phyloP scores from a whole-genome alignment of 2,888 invertebrate genomes.

The Microplitis deprimator region DNA sequence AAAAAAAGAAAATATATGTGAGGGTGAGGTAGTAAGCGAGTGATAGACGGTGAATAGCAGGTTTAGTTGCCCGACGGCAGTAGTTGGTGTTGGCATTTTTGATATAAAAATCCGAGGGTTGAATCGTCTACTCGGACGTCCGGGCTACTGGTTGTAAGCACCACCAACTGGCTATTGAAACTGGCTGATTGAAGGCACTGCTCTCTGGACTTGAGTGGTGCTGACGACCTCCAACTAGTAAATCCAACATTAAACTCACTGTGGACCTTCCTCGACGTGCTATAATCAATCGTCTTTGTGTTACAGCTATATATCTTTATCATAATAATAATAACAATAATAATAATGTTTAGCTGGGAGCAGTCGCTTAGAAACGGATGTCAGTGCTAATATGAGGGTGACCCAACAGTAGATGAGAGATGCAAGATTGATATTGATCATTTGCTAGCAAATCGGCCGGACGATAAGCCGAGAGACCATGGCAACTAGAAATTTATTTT shows the following conservation, averaged over 20 bases:
- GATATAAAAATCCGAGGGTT: slow-evolving; percentile 9
- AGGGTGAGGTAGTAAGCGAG: not conserved
- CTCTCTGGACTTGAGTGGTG: slow-evolving; percentile 18
- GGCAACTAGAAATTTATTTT: not conserved
- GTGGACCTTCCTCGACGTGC: slow-evolving; percentile 2
- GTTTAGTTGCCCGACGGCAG: not conserved
- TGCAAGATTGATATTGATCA: slow-evolving; percentile 36
- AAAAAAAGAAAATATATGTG: not conserved
- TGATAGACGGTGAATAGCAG: not conserved
- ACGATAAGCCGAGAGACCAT: not conserved
- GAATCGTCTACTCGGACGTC: slow-evolving; percentile 18
- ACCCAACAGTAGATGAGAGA: slow-evolving; percentile 12
- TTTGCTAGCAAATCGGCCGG: slow-evolving; percentile 9
- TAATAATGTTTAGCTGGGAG: slow-evolving; percentile 26
- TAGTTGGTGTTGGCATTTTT: slow-evolving; percentile 19
- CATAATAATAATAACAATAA: not conserved
- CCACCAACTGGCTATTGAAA: not conserved
- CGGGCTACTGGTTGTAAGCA: slow-evolving; percentile 13
- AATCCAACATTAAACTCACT: slow-evolving; percentile 9
- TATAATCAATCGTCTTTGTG: slow-evolving; percentile 36
- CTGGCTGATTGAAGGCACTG: slow-evolving; percentile 1
- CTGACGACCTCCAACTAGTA: slow-evolving; percentile 23
- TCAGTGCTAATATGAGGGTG: slow-evolving; percentile 27
- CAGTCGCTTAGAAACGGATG: slow-evolving; percentile 31
- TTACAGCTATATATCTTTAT: not conserved